Evolutionary conservation across 2,113 vertebrate genomes (phyloP).

Genomic region (Tautogolabrus adspersus): DNA sequence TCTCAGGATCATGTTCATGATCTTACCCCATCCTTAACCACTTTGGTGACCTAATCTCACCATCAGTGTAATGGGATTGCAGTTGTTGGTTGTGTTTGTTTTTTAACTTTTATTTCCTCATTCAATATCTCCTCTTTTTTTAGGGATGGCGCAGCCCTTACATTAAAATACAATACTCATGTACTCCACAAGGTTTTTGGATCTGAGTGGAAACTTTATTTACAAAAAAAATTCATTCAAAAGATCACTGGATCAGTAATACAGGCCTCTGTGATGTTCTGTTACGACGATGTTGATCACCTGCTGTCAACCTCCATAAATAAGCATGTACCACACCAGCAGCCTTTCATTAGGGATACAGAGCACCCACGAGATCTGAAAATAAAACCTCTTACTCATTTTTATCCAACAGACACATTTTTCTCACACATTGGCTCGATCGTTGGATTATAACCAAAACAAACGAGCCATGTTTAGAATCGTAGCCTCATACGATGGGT

Average conservation of each 20-base stretch:
- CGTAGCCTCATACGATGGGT: constrained; percentile 37
- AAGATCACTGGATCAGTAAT: background rate
- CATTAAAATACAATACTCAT: background rate
- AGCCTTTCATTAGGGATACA: background rate
- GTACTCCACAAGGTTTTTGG: background rate
- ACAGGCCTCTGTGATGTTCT: background rate
- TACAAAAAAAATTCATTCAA: background rate
- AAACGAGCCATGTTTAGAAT: constrained; percentile 51
- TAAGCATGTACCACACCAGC: background rate
- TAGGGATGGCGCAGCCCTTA: background rate
- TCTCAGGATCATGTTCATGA: too few species aligned
- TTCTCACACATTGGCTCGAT: constrained; percentile 12
- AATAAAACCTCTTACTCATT: background rate
- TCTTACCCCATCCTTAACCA: background rate
- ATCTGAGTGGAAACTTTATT: background rate
- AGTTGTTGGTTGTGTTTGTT: too few species aligned
- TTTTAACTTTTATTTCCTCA: too few species aligned
- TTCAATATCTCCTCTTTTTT: too few species aligned
- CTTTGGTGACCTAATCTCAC: too few species aligned
- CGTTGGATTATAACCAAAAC: constrained; percentile 34
- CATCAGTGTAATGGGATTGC: too few species aligned
- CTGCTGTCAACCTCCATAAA: background rate
- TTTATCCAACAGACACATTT: background rate
- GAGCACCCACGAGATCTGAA: background rate
- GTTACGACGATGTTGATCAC: background rate